A percentile compares a stretch with the other conserved stretches of the same genome.
Evolutionary conservation across 2,797 vertebrate species (phyloP).

Genomic region (Natrix natrix): DNA sequence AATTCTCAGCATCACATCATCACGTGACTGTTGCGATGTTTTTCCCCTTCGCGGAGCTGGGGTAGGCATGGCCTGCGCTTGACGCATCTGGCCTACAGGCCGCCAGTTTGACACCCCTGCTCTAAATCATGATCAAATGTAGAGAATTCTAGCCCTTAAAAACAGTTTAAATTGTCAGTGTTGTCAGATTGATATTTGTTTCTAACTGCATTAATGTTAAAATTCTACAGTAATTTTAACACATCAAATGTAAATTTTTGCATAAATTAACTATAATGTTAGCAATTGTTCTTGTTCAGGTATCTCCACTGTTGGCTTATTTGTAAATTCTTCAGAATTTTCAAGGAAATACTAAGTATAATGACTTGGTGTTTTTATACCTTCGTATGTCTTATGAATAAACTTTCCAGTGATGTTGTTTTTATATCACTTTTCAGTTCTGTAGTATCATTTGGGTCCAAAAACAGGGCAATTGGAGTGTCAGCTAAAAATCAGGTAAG

Average conservation of each 20-base stretch:
- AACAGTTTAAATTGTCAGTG: background rate
- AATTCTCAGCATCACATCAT: accelerated
- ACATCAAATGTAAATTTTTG: background rate
- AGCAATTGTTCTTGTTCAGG: background rate
- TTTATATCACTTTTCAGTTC: slow-evolving; percentile 66
- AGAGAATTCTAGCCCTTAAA: background rate
- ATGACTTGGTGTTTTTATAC: background rate
- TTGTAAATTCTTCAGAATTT: background rate
- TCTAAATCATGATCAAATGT: background rate
- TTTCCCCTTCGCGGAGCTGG: background rate
- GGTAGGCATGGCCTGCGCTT: background rate
- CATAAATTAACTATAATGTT: background rate
- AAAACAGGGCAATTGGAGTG: slow-evolving; percentile 81
- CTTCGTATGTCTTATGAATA: background rate
- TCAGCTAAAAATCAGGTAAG: slow-evolving; percentile 83
- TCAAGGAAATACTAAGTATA: background rate
- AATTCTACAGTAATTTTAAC: background rate
- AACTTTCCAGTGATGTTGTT: background rate
- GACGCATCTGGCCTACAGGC: too few species aligned
- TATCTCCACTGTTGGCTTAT: background rate
- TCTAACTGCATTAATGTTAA: background rate
- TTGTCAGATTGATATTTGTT: background rate
- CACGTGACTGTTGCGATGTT: background rate
- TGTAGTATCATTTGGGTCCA: slow-evolving; percentile 80
- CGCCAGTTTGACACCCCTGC: background rate